These are phyloP conservation scores for Pomacea maculata DNA, from an alignment of 1,140 invertebrate genomes.

Conservation along the genomic window DNA sequence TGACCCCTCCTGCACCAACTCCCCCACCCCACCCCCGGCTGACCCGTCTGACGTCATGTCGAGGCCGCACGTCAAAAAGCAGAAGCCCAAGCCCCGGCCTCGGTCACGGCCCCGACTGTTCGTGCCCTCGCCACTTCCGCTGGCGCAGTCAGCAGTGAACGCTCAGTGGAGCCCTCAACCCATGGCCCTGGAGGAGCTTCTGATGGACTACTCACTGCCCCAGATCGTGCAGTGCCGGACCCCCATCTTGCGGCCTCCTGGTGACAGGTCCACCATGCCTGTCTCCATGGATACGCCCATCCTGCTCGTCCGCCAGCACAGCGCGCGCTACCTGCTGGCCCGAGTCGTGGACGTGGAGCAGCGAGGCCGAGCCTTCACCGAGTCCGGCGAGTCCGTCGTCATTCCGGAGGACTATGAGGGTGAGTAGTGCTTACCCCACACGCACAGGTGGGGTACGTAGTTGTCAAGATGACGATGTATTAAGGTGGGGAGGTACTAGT, in stretches of 20 bases:
- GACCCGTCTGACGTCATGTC: neutral
- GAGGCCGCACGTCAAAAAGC: neutral
- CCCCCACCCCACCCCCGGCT: neutral
- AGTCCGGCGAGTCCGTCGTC: conserved; percentile 17
- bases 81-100: conserved; percentile 8
- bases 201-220: conserved; percentile 7
- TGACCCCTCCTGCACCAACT: no score
- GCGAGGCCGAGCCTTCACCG: neutral
- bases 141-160: neutral
- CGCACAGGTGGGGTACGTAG: neutral
- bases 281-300: conserved; percentile 8
- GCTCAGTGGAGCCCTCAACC: conserved; percentile 3
- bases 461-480: neutral
- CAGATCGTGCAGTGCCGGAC: conserved; percentile 10
- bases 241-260: neutral
- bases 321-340: conserved; percentile 13
- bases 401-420: conserved; percentile 23
- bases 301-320: conserved; percentile 2
- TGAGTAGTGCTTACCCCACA: neutral
- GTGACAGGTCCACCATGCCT: neutral
- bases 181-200: conserved; percentile 6
- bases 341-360: conserved; percentile 3
- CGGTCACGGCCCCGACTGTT: conserved; percentile 1
- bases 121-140: neutral
- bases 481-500: neutral